Evolutionary conservation across 2,797 vertebrate species (phyloP).

Genomic region (Hozukius guyotensis): DNA sequence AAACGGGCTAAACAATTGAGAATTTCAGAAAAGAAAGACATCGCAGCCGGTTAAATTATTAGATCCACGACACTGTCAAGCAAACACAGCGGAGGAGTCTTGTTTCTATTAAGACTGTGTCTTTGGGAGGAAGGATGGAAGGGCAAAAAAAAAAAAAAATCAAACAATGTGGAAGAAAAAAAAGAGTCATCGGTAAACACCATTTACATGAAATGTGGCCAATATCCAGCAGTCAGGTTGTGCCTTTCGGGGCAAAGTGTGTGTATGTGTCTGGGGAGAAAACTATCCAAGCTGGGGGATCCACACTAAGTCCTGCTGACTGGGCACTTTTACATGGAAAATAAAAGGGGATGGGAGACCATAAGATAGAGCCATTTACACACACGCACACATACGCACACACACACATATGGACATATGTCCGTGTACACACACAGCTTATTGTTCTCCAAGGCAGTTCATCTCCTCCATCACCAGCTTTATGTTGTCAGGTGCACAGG

Average conservation of each 20-base stretch:
- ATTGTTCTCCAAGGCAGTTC: constrained; percentile 37
- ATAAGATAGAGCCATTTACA: constrained; percentile 39
- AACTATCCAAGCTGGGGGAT: constrained; percentile 26
- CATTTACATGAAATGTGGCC: constrained; percentile 52
- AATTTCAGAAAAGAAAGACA: not conserved
- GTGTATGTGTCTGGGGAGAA: constrained; percentile 34
- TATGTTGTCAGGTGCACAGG: constrained; percentile 46
- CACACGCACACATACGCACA: constrained; percentile 4
- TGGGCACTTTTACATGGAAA: constrained; percentile 41
- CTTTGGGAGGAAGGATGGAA: not conserved
- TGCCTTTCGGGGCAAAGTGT: constrained; percentile 27
- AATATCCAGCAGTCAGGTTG: constrained; percentile 25
- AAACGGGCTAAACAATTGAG: not conserved
- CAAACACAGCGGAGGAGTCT: not conserved
- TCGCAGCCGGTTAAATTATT: not conserved
- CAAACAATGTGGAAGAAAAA: not conserved
- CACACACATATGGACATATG: not conserved
- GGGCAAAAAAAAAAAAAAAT: not conserved
- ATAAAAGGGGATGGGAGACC: constrained; percentile 26
- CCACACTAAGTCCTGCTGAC: constrained; percentile 59
- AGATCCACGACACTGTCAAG: not conserved
- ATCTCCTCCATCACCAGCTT: constrained; percentile 43
- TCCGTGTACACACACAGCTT: constrained; percentile 2
- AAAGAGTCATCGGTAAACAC: constrained; percentile 13
- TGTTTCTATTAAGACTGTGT: constrained; percentile 1